Conservation (phyloP, 2,113 vertebrate species). For the Cisticola juncidis region DNA sequence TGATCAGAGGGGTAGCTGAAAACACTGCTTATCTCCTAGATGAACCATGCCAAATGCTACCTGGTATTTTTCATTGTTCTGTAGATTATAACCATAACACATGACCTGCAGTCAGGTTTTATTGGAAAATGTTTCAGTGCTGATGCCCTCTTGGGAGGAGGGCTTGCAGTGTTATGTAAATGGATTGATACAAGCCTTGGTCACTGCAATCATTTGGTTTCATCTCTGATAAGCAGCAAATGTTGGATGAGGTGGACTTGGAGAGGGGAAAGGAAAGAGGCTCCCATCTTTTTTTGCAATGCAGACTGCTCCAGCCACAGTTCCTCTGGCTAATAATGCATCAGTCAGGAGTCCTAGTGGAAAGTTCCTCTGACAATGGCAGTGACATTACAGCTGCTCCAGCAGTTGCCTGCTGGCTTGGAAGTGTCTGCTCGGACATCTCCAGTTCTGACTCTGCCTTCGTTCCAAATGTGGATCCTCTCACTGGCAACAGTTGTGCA, state of each 20-base stretch:
- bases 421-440: background rate
- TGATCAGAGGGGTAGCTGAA: background rate
- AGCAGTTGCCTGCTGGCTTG: background rate
- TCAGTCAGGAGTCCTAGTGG: background rate
- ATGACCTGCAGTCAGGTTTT: background rate
- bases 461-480: background rate
- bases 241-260: background rate
- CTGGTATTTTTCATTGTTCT: background rate
- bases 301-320: background rate
- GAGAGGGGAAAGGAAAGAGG: background rate
- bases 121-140: background rate
- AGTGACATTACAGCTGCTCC: background rate
- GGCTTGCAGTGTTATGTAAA: background rate
- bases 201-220: background rate
- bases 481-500: background rate
- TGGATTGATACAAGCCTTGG: background rate
- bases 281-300: background rate
- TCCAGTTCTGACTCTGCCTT: background rate
- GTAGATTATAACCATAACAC: background rate
- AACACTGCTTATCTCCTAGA: background rate
- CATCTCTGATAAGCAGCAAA: background rate
- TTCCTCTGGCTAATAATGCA: background rate
- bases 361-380: background rate
- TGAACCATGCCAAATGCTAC: background rate
- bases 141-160: background rate